A percentile compares a stretch with the other conserved stretches of the same genome.
phyloP scores from a whole-genome alignment of 2,888 invertebrate genomes.

The Hirudinaria manillensis region DNA sequence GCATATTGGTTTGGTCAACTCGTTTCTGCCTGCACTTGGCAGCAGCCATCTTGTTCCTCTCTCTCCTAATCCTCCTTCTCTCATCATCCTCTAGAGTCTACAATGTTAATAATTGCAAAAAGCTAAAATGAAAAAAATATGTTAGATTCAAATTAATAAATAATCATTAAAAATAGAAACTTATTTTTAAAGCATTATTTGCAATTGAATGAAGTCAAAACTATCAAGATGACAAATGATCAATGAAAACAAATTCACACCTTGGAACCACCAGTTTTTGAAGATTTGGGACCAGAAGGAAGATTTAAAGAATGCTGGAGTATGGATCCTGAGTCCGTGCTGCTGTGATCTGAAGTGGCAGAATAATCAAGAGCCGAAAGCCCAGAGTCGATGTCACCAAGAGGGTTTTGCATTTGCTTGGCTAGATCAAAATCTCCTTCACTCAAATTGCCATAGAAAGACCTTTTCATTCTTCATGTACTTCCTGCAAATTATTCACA shows the following conservation, averaged over 20 bases:
- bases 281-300: not conserved
- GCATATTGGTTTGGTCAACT: slow-evolving; percentile 86
- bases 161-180: not conserved
- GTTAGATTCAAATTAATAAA: not conserved
- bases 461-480: slow-evolving; percentile 10
- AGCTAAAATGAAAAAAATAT: not conserved
- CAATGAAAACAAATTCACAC: not conserved
- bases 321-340: slow-evolving; percentile 31
- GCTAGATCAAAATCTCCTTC: slow-evolving; percentile 25
- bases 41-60: slow-evolving; percentile 93
- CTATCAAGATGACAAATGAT: not conserved
- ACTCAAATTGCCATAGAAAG: slow-evolving; percentile 14
- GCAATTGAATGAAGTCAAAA: not conserved
- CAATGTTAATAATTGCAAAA: not conserved
- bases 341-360: slow-evolving; percentile 30
- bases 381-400: slow-evolving; percentile 8
- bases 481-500: too few relatives aligned
- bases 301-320: slow-evolving; percentile 1
- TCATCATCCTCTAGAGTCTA: slow-evolving; percentile 73
- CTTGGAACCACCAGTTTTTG: slow-evolving; percentile 4
- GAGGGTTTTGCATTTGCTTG: slow-evolving; percentile 11
- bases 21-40: slow-evolving; percentile 92
- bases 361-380: slow-evolving; percentile 30
- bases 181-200: not conserved
- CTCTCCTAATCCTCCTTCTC: slow-evolving; percentile 75